Conservation (phyloP, 2,797 vertebrate species). For the Leptodactylus fallax region DNA sequence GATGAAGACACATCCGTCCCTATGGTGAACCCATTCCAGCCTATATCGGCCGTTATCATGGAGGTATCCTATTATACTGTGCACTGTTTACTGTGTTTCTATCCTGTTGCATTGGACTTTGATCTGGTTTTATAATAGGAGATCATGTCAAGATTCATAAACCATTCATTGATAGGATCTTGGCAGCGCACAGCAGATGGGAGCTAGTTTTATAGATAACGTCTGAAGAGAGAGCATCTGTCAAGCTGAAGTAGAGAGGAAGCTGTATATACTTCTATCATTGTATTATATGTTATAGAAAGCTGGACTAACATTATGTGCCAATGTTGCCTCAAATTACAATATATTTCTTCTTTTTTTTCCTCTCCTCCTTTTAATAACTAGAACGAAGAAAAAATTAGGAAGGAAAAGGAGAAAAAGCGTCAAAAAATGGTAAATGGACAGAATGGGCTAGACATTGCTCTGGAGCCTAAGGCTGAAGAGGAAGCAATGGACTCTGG, state of each 20-base stretch:
- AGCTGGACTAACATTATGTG: slow-evolving; percentile 9
- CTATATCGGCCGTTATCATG: slow-evolving; percentile 79
- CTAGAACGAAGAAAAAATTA: slow-evolving; percentile 85
- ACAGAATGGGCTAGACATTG: slow-evolving; percentile 53
- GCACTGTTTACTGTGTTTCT: not conserved
- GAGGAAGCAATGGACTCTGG: slow-evolving; percentile 68
- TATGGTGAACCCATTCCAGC: slow-evolving; percentile 82
- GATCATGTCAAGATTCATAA: not conserved
- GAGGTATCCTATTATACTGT: slow-evolving; percentile 75
- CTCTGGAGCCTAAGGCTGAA: slow-evolving; percentile 62
- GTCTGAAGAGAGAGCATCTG: slow-evolving; percentile 4
- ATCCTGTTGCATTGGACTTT: not conserved
- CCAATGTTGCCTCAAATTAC: not conserved
- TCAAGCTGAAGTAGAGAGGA: not conserved
- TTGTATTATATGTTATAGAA: not conserved
- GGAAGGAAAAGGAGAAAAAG: slow-evolving; percentile 78
- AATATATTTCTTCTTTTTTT: not conserved
- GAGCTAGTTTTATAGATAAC: not conserved
- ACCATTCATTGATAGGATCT: not conserved
- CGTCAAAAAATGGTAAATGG: slow-evolving; percentile 68
- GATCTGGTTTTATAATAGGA: not conserved
- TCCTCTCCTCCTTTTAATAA: not conserved
- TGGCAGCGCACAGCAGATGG: not conserved
- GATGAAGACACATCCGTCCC: slow-evolving; percentile 74
- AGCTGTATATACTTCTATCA: not conserved